Conservation (phyloP, 2,888 invertebrate genomes). For the Campaea margaritaria region DNA sequence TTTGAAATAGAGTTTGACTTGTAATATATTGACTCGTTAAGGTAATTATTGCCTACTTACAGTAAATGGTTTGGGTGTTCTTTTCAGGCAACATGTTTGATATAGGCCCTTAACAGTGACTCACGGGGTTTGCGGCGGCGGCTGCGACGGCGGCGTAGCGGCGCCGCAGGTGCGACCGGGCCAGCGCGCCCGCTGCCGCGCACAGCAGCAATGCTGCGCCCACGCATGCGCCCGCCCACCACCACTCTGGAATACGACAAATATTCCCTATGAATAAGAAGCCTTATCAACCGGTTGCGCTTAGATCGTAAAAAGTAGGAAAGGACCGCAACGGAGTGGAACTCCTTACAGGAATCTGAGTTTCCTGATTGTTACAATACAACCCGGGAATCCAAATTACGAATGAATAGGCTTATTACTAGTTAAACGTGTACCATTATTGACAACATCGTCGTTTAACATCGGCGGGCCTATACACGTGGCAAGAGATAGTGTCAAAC, state of each 20-base stretch:
- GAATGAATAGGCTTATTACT: too few relatives aligned
- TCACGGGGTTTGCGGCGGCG: conserved; percentile 78
- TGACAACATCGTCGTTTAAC: too few relatives aligned
- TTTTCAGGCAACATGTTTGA: too few relatives aligned
- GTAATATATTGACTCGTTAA: too few relatives aligned
- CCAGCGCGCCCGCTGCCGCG: conserved; percentile 80
- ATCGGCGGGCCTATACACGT: too few relatives aligned
- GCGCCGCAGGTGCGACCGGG: conserved; percentile 77
- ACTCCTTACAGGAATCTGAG: background rate
- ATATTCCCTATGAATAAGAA: conserved; percentile 2
- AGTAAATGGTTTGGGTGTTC: background rate
- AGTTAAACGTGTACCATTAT: too few relatives aligned
- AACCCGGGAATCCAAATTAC: too few relatives aligned
- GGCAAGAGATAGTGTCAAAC: too few relatives aligned
- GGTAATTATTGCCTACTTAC: background rate
- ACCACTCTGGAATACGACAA: conserved; percentile 73
- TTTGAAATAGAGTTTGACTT: too few relatives aligned
- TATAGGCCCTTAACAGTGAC: conserved; percentile 41
- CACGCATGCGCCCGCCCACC: conserved; percentile 83
- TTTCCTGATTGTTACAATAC: too few relatives aligned
- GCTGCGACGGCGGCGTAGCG: conserved; percentile 68
- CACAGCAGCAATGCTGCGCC: conserved; percentile 77
- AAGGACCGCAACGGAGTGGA: too few relatives aligned
- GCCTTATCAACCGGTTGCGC: background rate
- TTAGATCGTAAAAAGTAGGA: background rate